Conservation (phyloP, 2,113 vertebrate species). For the Salvator merianae region DNA sequence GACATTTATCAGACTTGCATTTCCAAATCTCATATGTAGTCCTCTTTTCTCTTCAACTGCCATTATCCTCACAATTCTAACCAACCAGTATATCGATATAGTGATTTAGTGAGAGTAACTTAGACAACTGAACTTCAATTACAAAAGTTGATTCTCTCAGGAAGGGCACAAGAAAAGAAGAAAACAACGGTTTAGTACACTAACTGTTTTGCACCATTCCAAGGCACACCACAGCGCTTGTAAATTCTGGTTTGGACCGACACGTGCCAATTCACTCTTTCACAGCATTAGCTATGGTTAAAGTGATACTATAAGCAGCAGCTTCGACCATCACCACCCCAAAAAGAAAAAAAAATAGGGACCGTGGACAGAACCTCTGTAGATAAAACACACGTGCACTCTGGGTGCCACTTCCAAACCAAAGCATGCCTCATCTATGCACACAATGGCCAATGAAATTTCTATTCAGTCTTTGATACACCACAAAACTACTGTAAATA, state of each 20-base stretch:
- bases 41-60: not conserved
- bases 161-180: not conserved
- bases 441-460: not conserved
- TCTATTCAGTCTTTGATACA: conserved; percentile 44
- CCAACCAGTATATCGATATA: not conserved
- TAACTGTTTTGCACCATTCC: conserved; percentile 8
- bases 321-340: not conserved
- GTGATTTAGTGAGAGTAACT: not conserved
- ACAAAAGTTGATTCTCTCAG: not conserved
- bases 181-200: not conserved
- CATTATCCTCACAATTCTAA: not conserved
- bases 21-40: not conserved
- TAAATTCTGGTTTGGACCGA: not conserved
- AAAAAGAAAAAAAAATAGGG: not conserved
- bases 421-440: not conserved
- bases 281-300: conserved; percentile 18
- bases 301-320: not conserved
- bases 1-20: not conserved
- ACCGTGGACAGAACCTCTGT: not conserved
- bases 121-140: not conserved
- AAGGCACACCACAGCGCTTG: conserved; percentile 1
- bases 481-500: conserved; percentile 30
- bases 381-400: not conserved
- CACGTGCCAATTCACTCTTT: conserved; percentile 28
- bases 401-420: not conserved